A percentile compares a stretch with the other conserved stretches of the same genome.
Evolutionary conservation across 2,888 invertebrate species (phyloP).

Genomic region (Gisinianus flammeolus): DNA sequence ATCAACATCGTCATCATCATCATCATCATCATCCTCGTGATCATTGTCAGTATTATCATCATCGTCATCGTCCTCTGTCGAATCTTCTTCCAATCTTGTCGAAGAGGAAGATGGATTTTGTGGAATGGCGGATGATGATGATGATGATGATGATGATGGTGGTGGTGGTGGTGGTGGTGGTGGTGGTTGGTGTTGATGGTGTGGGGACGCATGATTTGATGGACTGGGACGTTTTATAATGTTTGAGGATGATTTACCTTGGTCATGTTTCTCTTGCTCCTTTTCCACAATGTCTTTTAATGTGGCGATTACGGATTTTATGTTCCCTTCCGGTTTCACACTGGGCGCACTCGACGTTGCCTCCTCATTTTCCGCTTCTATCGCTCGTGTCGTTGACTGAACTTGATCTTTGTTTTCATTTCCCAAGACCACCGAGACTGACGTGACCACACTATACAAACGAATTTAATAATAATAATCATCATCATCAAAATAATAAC

Average conservation of each 20-base stretch:
- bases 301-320: conserved; percentile 55
- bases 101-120: conserved; percentile 20
- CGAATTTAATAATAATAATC: too few species aligned
- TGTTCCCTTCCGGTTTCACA: conserved; percentile 47
- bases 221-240: conserved; percentile 26
- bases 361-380: conserved; percentile 20
- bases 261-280: conserved; percentile 54
- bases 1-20: conserved; percentile 36
- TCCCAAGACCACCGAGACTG: conserved; percentile 66
- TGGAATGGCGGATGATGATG: too few species aligned
- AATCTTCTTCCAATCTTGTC: conserved; percentile 7
- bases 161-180: too few species aligned
- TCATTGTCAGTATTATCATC: conserved; percentile 42
- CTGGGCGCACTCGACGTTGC: conserved; percentile 15
- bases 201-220: too few species aligned
- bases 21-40: conserved; percentile 22
- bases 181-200: too few species aligned
- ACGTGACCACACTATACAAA: conserved; percentile 68
- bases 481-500: background rate
- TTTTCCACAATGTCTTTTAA: conserved; percentile 57
- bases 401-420: conserved; percentile 44
- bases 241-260: conserved; percentile 27
- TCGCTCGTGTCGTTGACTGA: conserved; percentile 32
- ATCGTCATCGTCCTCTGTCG: conserved; percentile 45
- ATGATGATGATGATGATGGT: too few species aligned